Percentiles rank a stretch among this genome's conserved stretches.
These are phyloP conservation scores for Piaya cayana DNA, from an alignment of 2,113 vertebrate species.

Conservation along the genomic window DNA sequence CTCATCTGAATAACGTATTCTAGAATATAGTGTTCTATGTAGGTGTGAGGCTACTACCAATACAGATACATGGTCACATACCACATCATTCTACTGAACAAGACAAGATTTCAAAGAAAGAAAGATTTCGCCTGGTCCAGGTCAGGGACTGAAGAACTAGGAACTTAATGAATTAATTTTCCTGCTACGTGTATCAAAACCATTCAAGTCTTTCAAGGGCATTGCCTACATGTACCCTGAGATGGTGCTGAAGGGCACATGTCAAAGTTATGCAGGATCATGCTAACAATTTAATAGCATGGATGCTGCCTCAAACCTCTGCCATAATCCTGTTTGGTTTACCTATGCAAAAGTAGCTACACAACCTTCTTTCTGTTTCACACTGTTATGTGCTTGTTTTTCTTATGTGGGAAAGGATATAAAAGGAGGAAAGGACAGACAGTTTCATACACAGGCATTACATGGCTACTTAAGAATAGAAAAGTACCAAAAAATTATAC, in stretches of 20 bases:
- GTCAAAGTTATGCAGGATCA: not conserved
- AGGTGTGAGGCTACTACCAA: not conserved
- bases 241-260: not conserved
- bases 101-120: not conserved
- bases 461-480: not conserved
- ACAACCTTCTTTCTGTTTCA: not conserved
- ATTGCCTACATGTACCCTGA: not conserved
- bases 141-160: not conserved
- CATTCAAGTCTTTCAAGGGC: not conserved
- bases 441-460: not conserved
- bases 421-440: not conserved
- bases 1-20: not conserved
- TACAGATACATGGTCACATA: not conserved
- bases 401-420: not conserved
- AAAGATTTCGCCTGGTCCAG: not conserved
- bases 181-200: not conserved
- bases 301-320: not conserved
- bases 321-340: not conserved
- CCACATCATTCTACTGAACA: not conserved
- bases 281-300: not conserved
- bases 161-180: not conserved
- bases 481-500: not conserved
- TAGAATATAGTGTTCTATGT: rapidly evolving
- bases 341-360: not conserved
- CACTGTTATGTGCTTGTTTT: not conserved